A percentile compares a stretch with the other conserved stretches of the same genome.
These are phyloP conservation scores for Manduca sexta DNA, from an alignment of 1,140 invertebrate genomes.

Conservation along the genomic window DNA sequence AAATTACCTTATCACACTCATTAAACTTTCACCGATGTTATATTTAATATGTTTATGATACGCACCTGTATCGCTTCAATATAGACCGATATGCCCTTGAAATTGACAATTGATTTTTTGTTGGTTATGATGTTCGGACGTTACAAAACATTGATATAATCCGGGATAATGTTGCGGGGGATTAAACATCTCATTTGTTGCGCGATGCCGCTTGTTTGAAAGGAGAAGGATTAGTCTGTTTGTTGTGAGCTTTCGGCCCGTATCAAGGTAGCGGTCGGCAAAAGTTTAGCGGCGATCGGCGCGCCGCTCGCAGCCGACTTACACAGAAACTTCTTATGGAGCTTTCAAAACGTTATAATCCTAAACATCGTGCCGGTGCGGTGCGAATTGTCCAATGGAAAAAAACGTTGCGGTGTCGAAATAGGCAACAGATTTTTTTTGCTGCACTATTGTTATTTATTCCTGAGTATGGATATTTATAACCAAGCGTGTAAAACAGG, in stretches of 20 bases:
- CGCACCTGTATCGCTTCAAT: constrained; percentile 12
- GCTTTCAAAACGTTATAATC: constrained; percentile 25
- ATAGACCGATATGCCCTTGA: constrained; percentile 7
- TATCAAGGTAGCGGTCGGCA: constrained; percentile 22
- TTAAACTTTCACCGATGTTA: constrained; percentile 43
- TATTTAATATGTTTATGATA: constrained; percentile 25
- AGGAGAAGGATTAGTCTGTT: constrained; percentile 57
- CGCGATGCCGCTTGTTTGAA: constrained; percentile 48
- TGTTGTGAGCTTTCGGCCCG: constrained; percentile 30
- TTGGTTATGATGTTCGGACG: constrained; percentile 40
- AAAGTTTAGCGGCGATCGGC: constrained; percentile 14
- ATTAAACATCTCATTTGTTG: constrained; percentile 58
- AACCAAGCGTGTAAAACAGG: no score
- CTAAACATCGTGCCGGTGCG: constrained; percentile 19
- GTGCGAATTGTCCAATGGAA: constrained; percentile 1
- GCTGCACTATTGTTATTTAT: no score
- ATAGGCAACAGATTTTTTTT: no score
- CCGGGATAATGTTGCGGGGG: constrained; percentile 51
- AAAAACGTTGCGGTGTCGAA: no score
- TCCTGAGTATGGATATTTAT: no score
- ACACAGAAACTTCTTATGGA: constrained; percentile 43
- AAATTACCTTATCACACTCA: constrained; percentile 39
- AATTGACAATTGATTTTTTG: constrained; percentile 8
- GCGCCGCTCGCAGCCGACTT: constrained; percentile 26
- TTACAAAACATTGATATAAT: constrained; percentile 58